Conservation (phyloP, 2,113 vertebrate species). For the Gobiocypris rarus region DNA sequence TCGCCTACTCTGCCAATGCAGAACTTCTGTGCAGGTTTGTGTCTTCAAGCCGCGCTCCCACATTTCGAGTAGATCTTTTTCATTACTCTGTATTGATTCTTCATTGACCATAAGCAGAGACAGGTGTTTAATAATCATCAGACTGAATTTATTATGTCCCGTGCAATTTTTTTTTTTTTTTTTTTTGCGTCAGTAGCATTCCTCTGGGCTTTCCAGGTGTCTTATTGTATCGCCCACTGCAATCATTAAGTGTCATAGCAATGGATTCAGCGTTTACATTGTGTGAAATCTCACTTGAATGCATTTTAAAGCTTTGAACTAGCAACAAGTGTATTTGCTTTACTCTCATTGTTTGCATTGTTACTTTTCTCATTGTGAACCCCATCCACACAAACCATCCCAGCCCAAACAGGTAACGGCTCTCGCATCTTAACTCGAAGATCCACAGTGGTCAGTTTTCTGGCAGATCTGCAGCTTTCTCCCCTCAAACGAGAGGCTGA, state of each 20-base stretch:
- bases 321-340: conserved; percentile 16
- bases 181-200: neutral
- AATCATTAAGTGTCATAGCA: conserved; percentile 17
- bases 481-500: conserved; percentile 25
- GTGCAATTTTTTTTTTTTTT: neutral
- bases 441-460: conserved; percentile 66
- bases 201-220: conserved; percentile 15
- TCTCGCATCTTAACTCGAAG: conserved; percentile 60
- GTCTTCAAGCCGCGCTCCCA: neutral
- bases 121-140: conserved; percentile 34
- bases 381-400: conserved; percentile 27
- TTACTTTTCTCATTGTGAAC: conserved; percentile 9
- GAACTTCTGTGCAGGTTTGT: neutral
- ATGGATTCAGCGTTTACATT: neutral
- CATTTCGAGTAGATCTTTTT: neutral
- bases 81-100: conserved; percentile 44
- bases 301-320: neutral
- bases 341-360: neutral
- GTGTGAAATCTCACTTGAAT: neutral
- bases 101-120: conserved; percentile 50
- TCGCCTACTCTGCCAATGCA: conserved; percentile 40
- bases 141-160: neutral
- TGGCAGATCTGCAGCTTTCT: conserved; percentile 56
- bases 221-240: conserved; percentile 10
- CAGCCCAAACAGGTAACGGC: conserved; percentile 42